Evolutionary conservation across 2,888 invertebrate species (phyloP), one percentile per base, ranked within the genome.

Genomic region (Latrodectus elegans): DNA sequence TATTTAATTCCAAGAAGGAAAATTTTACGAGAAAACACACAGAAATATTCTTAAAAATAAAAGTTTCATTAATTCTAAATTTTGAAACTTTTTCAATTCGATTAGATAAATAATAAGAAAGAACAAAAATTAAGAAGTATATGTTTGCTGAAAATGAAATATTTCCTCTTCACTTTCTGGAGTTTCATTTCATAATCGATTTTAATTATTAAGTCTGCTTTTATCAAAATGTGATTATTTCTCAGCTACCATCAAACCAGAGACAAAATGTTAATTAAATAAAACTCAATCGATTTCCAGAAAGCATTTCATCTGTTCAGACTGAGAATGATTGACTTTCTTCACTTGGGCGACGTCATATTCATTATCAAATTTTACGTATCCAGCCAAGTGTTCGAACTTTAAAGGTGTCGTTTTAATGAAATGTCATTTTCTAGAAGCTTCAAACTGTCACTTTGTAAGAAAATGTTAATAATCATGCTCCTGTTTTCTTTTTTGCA

Each of bases 401-500:
- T 86, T 86, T 86, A 80, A 86, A 86, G 75, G 85, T 86, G 85
- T 65, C 85, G 76, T 71, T 80, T 86, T 86, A 86, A 74, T 86
- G 80, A 86, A 80, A 80, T 74, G 85, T 86, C 85, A 86, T 80
- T 86, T 71, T 60, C 74, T 70, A 79, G 38, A 70, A 53, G 75
- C 80, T 78, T 77, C 65, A 52, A 67, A 81, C 64, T 77, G 81
- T 80, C 80, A 80, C 60, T 72, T 80, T 80, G 71, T 65, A 74
- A 65, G 81, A 49, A 71, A 64, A 71, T 26, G 51, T 52, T 65
- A 67, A 53, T 81, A 81, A 81, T 81, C 74, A 73, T 67, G 73
- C n/a, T 17, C n/a, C 80, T 79, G 70, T 78, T 78, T 70, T 53
- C 68, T 22, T 68, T 12, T 15, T 12, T 14, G 12, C 70, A 70